These are phyloP conservation scores for Mohoua ochrocephala DNA, from an alignment of 2,113 vertebrate genomes.

Conservation along the genomic window DNA sequence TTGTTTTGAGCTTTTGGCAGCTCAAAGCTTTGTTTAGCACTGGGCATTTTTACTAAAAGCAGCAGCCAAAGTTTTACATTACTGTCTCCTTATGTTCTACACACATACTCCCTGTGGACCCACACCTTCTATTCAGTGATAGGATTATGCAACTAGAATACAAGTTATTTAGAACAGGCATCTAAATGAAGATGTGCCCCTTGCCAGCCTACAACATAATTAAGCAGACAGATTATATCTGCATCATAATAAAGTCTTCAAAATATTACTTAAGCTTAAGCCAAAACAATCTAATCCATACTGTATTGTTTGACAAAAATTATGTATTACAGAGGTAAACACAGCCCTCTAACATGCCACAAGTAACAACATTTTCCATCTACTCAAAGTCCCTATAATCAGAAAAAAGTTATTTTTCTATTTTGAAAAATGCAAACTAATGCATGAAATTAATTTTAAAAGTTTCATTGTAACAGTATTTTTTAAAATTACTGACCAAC, in stretches of 20 bases:
- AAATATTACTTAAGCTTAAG: neutral
- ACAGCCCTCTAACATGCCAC: neutral
- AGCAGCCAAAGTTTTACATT: neutral
- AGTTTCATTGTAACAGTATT: neutral
- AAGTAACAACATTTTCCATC: neutral
- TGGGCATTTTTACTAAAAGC: neutral
- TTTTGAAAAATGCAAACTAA: neutral
- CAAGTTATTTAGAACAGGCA: neutral
- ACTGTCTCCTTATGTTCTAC: neutral
- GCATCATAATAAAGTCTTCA: neutral
- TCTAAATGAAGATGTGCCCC: neutral
- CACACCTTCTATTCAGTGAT: neutral
- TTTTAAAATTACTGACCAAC: neutral
- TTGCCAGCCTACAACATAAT: neutral
- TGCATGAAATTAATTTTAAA: neutral
- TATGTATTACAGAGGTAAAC: neutral
- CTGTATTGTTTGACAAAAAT: neutral
- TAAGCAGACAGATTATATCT: neutral
- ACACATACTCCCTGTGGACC: neutral
- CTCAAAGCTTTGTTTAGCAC: neutral
- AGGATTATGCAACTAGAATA: neutral
- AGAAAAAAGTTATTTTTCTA: neutral
- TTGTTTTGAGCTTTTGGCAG: neutral
- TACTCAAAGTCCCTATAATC: neutral
- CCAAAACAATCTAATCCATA: neutral